Evolutionary conservation across 2,888 invertebrate genomes (phyloP), one percentile per base, ranked within the genome.

Genomic region (Dolomedes plantarius): DNA sequence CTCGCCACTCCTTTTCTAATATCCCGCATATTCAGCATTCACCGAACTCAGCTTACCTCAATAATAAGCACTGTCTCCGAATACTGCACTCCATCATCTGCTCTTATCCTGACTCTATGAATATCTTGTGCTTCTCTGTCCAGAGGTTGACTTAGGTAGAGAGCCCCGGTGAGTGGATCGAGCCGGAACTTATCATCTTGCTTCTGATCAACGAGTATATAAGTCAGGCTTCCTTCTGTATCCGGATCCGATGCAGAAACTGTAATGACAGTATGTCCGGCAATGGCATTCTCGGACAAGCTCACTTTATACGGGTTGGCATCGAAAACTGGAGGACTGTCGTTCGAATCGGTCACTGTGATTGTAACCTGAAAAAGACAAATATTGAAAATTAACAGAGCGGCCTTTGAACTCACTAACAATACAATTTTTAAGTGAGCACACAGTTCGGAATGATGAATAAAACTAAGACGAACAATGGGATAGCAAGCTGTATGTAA

Each of bases 321-420:
- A 91, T 96, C 96, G 91, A 97, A 97, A 1, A 96, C 94, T 0
- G 97, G 97, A 88, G 95, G 95, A 90, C 97, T 97, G 91, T 97
- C 97, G 91, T 97, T 97, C 91, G 96, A 96, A 91, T 97, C 97
- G 71, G 96, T 92, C 86, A 97, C 94, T 89, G 93, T 93, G 31
- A 98, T 94, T 81, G 93, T 92, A 29, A 97, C 93, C 89, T 94
- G 93, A 94, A 89, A 94, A 94, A 93, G 5, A 56, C 23, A 56
- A 1, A n/a, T n/a, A n/a, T n/a, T n/a, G n/a, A n/a, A n/a, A n/a
- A n/a, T n/a, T n/a, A n/a, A n/a, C 11, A 11, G 11, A 36, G n/a
- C n/a, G n/a, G n/a, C n/a, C n/a, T n/a, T n/a, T n/a, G n/a, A n/a
- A n/a, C n/a, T n/a, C n/a, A n/a, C n/a, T n/a, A n/a, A n/a, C n/a